Percentiles rank a stretch among this genome's conserved stretches.
Evolutionary conservation across 2,797 vertebrate species (phyloP).

Genomic region (Nannoperca australis): DNA sequence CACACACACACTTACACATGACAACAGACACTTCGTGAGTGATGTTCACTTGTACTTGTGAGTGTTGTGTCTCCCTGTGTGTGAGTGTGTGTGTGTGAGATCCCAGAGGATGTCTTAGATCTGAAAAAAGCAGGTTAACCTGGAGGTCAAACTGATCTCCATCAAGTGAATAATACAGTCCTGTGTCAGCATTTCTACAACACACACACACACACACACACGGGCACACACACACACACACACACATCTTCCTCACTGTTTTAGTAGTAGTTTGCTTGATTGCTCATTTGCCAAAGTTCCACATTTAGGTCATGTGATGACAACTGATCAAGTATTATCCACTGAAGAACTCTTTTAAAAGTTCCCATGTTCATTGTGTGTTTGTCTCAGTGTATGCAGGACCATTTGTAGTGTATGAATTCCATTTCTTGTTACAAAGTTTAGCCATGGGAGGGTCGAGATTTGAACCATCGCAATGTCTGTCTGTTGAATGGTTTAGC

Average conservation of each 20-base stretch:
- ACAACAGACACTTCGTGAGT: slow-evolving; percentile 21
- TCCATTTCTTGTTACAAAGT: neutral
- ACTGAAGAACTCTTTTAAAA: too few relatives aligned
- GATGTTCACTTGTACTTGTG: slow-evolving; percentile 28
- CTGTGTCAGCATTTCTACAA: slow-evolving; percentile 52
- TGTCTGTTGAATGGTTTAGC: neutral
- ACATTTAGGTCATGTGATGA: too few relatives aligned
- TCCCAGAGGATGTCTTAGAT: slow-evolving; percentile 13
- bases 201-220: slow-evolving; percentile 9
- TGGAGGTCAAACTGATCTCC: slow-evolving; percentile 66
- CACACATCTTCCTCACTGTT: too few relatives aligned
- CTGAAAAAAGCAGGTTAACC: slow-evolving; percentile 40
- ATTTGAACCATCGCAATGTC: neutral
- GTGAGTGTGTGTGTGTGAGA: slow-evolving; percentile 12
- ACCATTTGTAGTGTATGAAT: neutral
- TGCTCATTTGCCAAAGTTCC: neutral
- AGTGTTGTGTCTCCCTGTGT: slow-evolving; percentile 4
- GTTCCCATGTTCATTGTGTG: too few relatives aligned
- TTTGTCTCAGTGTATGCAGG: too few relatives aligned
- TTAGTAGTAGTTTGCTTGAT: neutral
- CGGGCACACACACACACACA: neutral
- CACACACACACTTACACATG: slow-evolving; percentile 3
- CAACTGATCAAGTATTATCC: too few relatives aligned
- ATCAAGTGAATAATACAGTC: slow-evolving; percentile 53
- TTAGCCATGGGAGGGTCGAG: neutral